Evolutionary conservation across 2,888 invertebrate genomes (phyloP).

Genomic region (Xestia c-nigrum): DNA sequence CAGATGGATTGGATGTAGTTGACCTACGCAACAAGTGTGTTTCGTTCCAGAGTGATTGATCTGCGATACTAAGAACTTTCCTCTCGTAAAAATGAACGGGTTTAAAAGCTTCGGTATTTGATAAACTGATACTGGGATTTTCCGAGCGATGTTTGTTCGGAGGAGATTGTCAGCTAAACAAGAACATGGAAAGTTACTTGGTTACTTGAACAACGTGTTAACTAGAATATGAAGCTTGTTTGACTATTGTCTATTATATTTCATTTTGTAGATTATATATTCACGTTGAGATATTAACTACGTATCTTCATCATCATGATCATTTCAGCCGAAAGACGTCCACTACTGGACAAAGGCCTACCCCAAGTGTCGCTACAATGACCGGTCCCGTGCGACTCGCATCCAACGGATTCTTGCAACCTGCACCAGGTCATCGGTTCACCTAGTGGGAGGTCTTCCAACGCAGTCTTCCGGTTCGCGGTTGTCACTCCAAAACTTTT

Average conservation of each 20-base stretch:
- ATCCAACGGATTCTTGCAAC: no score
- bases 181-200: neutral
- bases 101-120: slow-evolving; percentile 24
- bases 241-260: neutral
- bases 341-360: no score
- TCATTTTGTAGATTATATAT: neutral
- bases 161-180: neutral
- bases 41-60: slow-evolving; percentile 48
- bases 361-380: no score
- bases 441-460: no score
- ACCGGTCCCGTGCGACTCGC: no score
- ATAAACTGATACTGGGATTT: slow-evolving; percentile 18
- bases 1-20: slow-evolving; percentile 34
- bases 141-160: neutral
- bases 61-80: slow-evolving; percentile 19
- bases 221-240: neutral
- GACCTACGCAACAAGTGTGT: slow-evolving; percentile 52
- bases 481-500: no score
- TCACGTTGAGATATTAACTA: neutral
- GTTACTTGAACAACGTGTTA: neutral
- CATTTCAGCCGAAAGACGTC: no score
- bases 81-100: slow-evolving; percentile 42
- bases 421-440: no score
- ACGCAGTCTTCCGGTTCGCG: no score
- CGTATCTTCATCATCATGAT: no score